Percentiles rank a stretch among this genome's conserved stretches.
phyloP scores from a whole-genome alignment of 2,888 invertebrate genomes.

The Entomobrya proxima region DNA sequence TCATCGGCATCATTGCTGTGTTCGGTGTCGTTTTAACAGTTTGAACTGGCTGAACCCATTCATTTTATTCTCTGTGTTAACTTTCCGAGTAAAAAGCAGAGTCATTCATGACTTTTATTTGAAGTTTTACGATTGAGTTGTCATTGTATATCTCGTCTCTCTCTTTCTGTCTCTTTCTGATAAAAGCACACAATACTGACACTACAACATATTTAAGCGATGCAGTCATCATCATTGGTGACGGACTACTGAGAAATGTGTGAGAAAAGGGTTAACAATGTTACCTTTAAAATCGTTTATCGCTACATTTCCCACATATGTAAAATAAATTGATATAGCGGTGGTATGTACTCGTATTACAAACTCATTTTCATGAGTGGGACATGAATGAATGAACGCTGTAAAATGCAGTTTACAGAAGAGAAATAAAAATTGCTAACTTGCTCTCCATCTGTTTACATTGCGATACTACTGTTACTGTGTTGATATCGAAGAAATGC shows the following conservation, averaged over 20 bases:
- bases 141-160: no score
- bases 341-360: no score
- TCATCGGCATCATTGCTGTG: no score
- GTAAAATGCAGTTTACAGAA: neutral
- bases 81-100: neutral
- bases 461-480: neutral
- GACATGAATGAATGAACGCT: neutral
- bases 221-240: neutral
- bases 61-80: neutral
- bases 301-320: no score
- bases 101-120: slow-evolving; percentile 41
- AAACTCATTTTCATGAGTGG: no score
- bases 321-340: no score
- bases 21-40: no score
- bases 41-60: slow-evolving; percentile 16
- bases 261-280: slow-evolving; percentile 26
- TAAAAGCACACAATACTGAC: neutral
- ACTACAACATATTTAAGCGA: neutral
- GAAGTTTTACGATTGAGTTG: neutral
- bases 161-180: no score
- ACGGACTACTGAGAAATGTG: neutral
- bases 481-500: neutral
- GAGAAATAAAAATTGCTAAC: neutral
- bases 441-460: no score
- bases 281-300: neutral